phyloP scores from a whole-genome alignment of 2,797 vertebrate genomes.

The Sphenodon punctatus region DNA sequence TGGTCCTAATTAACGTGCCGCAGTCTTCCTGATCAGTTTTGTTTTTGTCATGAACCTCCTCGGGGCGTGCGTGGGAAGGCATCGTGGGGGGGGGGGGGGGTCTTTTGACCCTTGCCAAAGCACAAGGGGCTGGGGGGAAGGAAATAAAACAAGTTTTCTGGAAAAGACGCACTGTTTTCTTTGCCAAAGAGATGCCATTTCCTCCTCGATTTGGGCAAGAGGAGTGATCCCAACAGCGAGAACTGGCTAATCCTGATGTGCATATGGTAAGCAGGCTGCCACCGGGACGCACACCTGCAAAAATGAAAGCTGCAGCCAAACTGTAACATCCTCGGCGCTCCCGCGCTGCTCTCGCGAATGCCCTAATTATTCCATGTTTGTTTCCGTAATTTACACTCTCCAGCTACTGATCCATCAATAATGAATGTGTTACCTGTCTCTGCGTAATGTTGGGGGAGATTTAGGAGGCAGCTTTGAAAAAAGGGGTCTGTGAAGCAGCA shows the following conservation, averaged over 20 bases:
- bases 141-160: not conserved
- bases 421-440: constrained; percentile 65
- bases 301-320: constrained; percentile 76
- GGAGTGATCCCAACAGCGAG: constrained; percentile 70
- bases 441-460: constrained; percentile 36
- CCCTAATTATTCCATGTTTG: constrained; percentile 62
- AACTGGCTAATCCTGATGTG: constrained; percentile 82
- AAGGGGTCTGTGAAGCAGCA: not conserved
- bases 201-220: constrained; percentile 48
- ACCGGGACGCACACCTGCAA: constrained; percentile 81
- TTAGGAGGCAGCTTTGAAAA: constrained; percentile 9
- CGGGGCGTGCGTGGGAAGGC: constrained; percentile 31
- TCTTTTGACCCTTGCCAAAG: not conserved
- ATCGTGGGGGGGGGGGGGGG: not conserved
- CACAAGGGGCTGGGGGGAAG: too few species aligned
- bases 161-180: not conserved
- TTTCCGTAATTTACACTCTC: constrained; percentile 67
- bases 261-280: constrained; percentile 87
- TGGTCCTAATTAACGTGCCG: constrained; percentile 64
- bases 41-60: constrained; percentile 59
- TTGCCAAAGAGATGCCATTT: not conserved
- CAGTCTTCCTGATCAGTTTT: constrained; percentile 59
- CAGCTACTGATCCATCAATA: constrained; percentile 64
- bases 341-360: constrained; percentile 38
- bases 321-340: constrained; percentile 14